phyloP scores from a whole-genome alignment of 2,113 vertebrate species.

The Pogonocichla stellata region DNA sequence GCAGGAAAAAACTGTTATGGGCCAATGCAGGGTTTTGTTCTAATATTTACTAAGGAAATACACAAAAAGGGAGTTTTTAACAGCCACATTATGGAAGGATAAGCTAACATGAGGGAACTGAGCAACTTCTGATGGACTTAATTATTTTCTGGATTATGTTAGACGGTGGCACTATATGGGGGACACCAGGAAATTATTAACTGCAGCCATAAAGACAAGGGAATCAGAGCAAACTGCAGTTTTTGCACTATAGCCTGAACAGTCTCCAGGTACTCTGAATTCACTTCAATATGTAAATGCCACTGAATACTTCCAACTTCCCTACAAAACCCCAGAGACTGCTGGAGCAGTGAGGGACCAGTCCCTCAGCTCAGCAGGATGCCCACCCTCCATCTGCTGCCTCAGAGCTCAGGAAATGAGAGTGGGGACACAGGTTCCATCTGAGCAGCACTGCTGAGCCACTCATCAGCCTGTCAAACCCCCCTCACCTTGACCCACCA shows the following conservation, averaged over 20 bases:
- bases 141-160: not conserved
- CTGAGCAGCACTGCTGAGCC: not conserved
- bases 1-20: not conserved
- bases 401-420: fast-evolving
- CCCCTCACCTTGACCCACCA: not conserved
- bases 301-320: not conserved
- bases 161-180: not conserved
- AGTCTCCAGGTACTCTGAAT: not conserved
- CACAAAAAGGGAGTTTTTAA: not conserved
- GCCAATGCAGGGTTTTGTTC: not conserved
- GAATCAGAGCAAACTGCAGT: not conserved
- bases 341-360: fast-evolving
- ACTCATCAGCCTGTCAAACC: not conserved
- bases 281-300: not conserved
- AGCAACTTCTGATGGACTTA: not conserved
- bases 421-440: not conserved
- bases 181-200: not conserved
- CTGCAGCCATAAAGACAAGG: not conserved
- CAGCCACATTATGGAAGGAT: not conserved
- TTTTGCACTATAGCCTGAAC: not conserved
- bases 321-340: not conserved
- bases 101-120: not conserved
- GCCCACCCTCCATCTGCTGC: not conserved
- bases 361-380: not conserved
- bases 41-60: not conserved